Percentiles rank a stretch among this genome's conserved stretches.
These are phyloP conservation scores for Chanos chanos DNA, from an alignment of 2,797 vertebrate species.

Conservation along the genomic window DNA sequence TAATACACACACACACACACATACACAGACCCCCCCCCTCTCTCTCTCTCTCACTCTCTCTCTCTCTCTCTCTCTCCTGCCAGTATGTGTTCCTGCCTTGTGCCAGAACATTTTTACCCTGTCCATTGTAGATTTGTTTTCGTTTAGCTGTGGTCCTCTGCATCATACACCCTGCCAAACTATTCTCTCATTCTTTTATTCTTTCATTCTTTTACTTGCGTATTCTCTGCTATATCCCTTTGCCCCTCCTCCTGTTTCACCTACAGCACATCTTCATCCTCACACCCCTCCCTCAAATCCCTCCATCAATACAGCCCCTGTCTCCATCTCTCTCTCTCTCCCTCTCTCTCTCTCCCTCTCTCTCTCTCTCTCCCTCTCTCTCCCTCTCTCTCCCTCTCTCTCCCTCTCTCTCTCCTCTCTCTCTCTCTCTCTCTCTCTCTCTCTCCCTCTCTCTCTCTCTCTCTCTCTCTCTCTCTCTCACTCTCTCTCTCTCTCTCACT, in stretches of 20 bases:
- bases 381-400: conserved; percentile 18
- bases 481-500: not conserved
- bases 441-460: not conserved
- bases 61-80: conserved; percentile 25
- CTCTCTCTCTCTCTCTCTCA: not conserved
- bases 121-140: conserved; percentile 29
- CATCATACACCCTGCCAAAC: not conserved
- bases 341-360: not conserved
- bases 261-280: too few species aligned
- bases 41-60: conserved; percentile 23
- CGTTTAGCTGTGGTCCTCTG: conserved; percentile 21
- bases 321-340: not conserved
- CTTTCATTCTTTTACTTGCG: not conserved
- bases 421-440: conserved; percentile 9
- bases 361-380: not conserved
- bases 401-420: conserved; percentile 5
- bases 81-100: not conserved
- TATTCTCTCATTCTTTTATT: not conserved
- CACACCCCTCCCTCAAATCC: too few species aligned
- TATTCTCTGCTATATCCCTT: not conserved
- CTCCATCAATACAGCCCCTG: too few species aligned
- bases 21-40: conserved; percentile 35
- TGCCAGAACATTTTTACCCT: not conserved
- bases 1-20: conserved; percentile 56
- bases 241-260: not conserved